Conservation (phyloP, 2,888 invertebrate species). For the Elegia similella region DNA sequence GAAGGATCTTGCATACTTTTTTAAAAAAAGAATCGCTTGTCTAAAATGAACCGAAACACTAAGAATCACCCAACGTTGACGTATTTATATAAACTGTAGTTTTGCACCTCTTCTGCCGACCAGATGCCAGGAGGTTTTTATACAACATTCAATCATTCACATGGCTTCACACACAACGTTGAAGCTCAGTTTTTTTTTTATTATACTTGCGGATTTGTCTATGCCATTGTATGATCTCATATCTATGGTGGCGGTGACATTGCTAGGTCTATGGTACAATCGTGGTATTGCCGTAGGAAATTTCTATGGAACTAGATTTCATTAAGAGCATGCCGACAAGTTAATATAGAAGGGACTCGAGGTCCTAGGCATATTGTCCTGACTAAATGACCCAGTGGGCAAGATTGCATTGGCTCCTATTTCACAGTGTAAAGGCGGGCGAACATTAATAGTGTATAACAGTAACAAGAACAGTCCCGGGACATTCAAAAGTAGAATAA, state of each 20-base stretch:
- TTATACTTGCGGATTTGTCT: conserved; percentile 47
- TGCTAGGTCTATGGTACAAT: conserved; percentile 2
- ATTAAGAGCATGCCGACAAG: background rate
- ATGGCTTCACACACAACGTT: conserved; percentile 23
- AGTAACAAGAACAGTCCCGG: too few relatives aligned
- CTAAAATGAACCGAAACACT: background rate
- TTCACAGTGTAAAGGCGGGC: too few relatives aligned
- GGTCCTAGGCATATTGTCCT: too few relatives aligned
- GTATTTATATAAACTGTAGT: conserved; percentile 17
- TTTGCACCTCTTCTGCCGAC: conserved; percentile 47
- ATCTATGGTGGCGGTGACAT: conserved; percentile 55
- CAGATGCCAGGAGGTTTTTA: conserved; percentile 33
- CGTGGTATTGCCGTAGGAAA: background rate
- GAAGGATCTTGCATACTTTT: too few relatives aligned
- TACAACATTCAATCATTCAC: conserved; percentile 20
- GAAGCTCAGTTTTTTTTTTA: conserved; percentile 24
- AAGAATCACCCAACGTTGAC: background rate
- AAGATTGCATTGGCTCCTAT: too few relatives aligned
- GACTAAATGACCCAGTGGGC: too few relatives aligned
- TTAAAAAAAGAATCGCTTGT: background rate
- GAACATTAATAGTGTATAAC: too few relatives aligned
- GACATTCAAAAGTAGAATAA: too few relatives aligned
- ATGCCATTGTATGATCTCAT: conserved; percentile 55
- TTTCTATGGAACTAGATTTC: background rate
- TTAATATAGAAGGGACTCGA: too few relatives aligned